These are phyloP conservation scores for Plebejus argus DNA, from an alignment of 2,888 invertebrate genomes.

Conservation along the genomic window DNA sequence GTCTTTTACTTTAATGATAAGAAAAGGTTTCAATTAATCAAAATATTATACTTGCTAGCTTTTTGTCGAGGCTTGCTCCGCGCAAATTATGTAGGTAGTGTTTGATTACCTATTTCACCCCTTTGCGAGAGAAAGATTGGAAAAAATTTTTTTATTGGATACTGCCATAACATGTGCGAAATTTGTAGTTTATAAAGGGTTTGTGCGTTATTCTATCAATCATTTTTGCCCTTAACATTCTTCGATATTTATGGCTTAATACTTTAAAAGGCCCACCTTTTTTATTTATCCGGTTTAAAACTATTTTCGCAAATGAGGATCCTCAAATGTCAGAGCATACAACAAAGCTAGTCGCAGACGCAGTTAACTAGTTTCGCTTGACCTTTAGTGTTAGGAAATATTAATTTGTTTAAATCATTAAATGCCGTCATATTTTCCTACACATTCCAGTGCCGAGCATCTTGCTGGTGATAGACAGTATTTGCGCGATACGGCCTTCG, in stretches of 20 bases:
- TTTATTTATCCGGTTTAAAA: constrained; percentile 10
- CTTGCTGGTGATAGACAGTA: constrained; percentile 1
- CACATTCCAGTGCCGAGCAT: constrained; percentile 1
- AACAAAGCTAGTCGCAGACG: neutral
- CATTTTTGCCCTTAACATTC: too few species aligned
- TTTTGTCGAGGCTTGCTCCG: too few species aligned
- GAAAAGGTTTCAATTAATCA: too few species aligned
- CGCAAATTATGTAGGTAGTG: neutral
- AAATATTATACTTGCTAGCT: too few species aligned
- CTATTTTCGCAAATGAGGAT: neutral
- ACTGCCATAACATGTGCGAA: too few species aligned
- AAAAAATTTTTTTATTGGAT: too few species aligned
- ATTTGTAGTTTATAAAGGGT: neutral
- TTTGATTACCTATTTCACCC: too few species aligned
- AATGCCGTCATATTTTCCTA: constrained; percentile 30
- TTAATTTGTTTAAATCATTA: constrained; percentile 30
- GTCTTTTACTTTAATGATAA: too few species aligned
- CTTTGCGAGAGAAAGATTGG: too few species aligned
- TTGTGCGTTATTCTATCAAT: neutral
- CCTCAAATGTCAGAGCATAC: constrained; percentile 16
- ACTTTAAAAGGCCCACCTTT: neutral
- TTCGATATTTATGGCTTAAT: neutral
- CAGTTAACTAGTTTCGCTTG: constrained; percentile 28
- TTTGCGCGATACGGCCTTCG: constrained; percentile 16
- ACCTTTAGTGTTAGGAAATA: constrained; percentile 31